These are phyloP conservation scores for Engystomops pustulosus DNA, from an alignment of 2,113 vertebrate genomes.

Conservation along the genomic window DNA sequence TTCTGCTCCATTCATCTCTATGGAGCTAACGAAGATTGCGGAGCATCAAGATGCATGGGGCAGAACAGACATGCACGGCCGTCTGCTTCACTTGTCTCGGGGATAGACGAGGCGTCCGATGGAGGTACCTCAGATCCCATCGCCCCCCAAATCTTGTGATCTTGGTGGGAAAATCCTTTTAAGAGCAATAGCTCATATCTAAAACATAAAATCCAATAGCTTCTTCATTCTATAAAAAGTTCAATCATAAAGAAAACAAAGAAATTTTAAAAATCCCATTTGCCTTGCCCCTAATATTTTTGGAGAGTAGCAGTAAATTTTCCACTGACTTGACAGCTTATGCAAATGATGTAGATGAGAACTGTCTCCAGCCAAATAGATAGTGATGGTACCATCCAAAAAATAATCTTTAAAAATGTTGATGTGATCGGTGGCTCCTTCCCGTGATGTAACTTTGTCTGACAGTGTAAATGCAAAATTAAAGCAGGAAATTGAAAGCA, in stretches of 20 bases:
- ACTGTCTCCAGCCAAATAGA: conserved; percentile 47
- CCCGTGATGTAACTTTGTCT: conserved; percentile 52
- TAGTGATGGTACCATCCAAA: conserved; percentile 53
- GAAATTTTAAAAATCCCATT: neutral
- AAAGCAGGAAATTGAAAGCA: conserved; percentile 59
- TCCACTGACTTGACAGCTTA: conserved; percentile 33
- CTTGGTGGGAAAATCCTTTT: no score
- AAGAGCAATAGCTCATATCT: no score
- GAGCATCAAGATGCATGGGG: no score
- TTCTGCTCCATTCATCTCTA: no score
- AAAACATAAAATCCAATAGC: neutral
- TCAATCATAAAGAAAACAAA: neutral
- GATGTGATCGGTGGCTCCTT: conserved; percentile 51
- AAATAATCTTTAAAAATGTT: conserved; percentile 58
- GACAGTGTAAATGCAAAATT: conserved; percentile 54
- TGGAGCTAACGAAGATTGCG: no score
- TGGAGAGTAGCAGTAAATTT: conserved; percentile 16
- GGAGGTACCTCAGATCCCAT: no score
- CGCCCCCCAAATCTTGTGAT: no score
- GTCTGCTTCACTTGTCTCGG: no score
- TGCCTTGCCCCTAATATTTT: neutral
- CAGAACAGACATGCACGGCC: no score
- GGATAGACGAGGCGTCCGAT: no score
- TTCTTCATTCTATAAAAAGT: neutral
- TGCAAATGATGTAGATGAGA: conserved; percentile 42